phyloP scores from a whole-genome alignment of 2,888 invertebrate genomes.

The Notodonta ziczac region DNA sequence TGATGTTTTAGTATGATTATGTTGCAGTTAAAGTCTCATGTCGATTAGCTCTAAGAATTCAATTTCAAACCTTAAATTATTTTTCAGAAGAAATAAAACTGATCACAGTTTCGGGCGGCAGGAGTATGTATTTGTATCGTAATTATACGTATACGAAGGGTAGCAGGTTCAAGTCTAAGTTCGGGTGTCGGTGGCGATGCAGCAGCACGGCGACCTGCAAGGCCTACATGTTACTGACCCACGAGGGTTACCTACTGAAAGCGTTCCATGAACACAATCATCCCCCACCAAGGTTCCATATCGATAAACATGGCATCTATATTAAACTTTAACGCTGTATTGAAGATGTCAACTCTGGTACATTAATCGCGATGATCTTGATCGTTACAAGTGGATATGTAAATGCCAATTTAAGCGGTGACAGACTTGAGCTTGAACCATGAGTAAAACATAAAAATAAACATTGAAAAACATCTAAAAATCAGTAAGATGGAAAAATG shows the following conservation, averaged over 20 bases:
- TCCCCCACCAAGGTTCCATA: constrained; percentile 12
- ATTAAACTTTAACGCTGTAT: not conserved
- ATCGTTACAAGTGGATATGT: too few relatives aligned
- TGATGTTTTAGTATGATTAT: too few relatives aligned
- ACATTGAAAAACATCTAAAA: too few relatives aligned
- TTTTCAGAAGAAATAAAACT: not conserved
- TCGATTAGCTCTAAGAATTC: too few relatives aligned
- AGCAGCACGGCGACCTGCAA: constrained; percentile 31
- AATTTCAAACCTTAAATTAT: too few relatives aligned
- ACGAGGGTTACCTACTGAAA: constrained; percentile 14
- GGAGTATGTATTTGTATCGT: constrained; percentile 31
- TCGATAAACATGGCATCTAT: constrained; percentile 14
- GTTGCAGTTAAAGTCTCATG: too few relatives aligned
- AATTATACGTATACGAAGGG: constrained; percentile 34
- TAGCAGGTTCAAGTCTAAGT: constrained; percentile 17
- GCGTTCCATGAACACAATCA: constrained; percentile 4
- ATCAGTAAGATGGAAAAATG: too few relatives aligned
- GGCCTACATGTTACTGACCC: constrained; percentile 29
- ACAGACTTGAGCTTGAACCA: too few relatives aligned
- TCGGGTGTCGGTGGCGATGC: constrained; percentile 29
- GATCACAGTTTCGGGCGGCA: not conserved
- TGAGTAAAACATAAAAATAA: too few relatives aligned
- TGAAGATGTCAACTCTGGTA: too few relatives aligned
- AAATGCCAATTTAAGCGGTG: too few relatives aligned
- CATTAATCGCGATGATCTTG: too few relatives aligned